phyloP scores from a whole-genome alignment of 2,888 invertebrate genomes.

The Glyphotaelius pellucidus region DNA sequence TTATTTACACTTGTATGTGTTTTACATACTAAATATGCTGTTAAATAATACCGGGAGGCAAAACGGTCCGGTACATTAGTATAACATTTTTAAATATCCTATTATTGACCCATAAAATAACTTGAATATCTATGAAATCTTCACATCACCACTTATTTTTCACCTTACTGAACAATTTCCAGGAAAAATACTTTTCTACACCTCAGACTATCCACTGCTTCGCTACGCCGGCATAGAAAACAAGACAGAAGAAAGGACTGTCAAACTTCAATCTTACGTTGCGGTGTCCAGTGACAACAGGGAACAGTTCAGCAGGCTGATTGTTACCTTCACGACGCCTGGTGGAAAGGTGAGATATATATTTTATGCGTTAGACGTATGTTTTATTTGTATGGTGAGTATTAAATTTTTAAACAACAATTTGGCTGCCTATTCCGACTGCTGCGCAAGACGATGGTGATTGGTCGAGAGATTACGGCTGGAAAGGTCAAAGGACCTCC shows the following conservation, averaged over 20 bases:
- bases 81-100: too few species aligned
- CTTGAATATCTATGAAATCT: too few species aligned
- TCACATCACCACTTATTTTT: too few species aligned
- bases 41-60: too few species aligned
- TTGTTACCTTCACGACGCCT: slow-evolving; percentile 74
- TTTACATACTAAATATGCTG: too few species aligned
- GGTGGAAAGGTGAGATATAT: slow-evolving; percentile 66
- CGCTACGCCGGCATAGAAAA: slow-evolving; percentile 71
- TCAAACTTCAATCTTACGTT: slow-evolving; percentile 72
- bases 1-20: too few species aligned
- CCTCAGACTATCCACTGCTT: slow-evolving; percentile 76
- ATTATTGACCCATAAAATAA: too few species aligned
- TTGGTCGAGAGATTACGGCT: too few species aligned
- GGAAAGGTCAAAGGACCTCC: too few species aligned
- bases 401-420: slow-evolving; percentile 2
- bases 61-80: too few species aligned
- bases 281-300: slow-evolving; percentile 68
- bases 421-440: too few species aligned
- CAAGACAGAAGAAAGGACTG: slow-evolving; percentile 70
- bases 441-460: too few species aligned
- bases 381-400: not conserved
- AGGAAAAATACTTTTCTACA: slow-evolving; percentile 68
- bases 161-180: not conserved
- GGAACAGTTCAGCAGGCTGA: slow-evolving; percentile 72
- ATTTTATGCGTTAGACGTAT: not conserved